Conservation (phyloP, 2,113 vertebrate species). For the Peromyscus maniculatus region DNA sequence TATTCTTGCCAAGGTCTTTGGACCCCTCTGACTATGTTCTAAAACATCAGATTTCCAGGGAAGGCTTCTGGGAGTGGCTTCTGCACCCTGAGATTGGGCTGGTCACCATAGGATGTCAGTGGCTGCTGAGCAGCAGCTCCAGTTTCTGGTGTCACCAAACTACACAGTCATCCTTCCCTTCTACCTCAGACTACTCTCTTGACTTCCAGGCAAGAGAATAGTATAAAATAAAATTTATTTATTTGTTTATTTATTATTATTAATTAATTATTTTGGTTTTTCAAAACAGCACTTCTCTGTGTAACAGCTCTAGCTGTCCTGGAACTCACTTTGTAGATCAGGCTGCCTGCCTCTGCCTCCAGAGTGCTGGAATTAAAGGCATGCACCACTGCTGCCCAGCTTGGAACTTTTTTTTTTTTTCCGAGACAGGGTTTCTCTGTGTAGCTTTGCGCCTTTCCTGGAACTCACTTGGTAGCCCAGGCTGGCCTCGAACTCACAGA, state of each 20-base stretch:
- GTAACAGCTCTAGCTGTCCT: not conserved
- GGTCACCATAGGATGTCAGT: fast-evolving
- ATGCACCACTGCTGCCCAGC: not conserved
- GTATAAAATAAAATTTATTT: not conserved
- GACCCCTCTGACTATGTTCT: not conserved
- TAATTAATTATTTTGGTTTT: not conserved
- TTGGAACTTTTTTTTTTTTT: not conserved
- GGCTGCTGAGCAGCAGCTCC: not conserved
- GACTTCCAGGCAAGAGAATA: not conserved
- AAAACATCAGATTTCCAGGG: not conserved
- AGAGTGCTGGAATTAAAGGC: not conserved
- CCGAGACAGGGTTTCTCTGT: no score
- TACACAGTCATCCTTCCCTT: fast-evolving
- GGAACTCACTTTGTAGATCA: not conserved
- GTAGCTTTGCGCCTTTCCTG: not conserved
- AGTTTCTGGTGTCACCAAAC: not conserved
- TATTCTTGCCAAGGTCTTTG: not conserved
- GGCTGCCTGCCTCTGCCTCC: not conserved
- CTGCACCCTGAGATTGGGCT: not conserved
- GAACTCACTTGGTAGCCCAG: not conserved
- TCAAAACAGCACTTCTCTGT: not conserved
- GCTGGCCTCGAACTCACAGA: no score
- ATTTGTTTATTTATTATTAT: not conserved
- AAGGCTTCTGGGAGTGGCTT: not conserved
- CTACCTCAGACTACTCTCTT: no score